phyloP scores from a whole-genome alignment of 2,888 invertebrate species.

The Folsomia candida region DNA sequence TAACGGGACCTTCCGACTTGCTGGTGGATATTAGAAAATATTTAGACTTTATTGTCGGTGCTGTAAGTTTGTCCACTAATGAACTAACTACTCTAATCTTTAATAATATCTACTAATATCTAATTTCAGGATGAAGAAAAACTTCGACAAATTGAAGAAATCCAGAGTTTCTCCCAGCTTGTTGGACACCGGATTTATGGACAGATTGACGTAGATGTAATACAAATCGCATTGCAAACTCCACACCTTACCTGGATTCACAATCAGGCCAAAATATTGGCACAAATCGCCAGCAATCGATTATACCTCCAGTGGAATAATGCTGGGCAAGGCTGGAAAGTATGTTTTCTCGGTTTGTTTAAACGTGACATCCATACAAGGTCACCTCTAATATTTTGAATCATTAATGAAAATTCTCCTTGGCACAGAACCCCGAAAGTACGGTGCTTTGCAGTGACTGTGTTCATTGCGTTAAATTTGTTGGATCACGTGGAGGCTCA shows the following conservation, averaged over 20 bases:
- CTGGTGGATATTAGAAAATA: conserved; percentile 67
- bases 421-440: conserved; percentile 44
- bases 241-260: conserved; percentile 62
- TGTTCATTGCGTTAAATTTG: conserved; percentile 55
- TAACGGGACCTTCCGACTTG: conserved; percentile 68
- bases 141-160: conserved; percentile 57
- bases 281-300: conserved; percentile 57
- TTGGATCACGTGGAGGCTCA: conserved; percentile 55
- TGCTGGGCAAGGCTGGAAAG: conserved; percentile 41
- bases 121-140: conserved; percentile 57
- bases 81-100: not conserved
- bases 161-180: conserved; percentile 63
- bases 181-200: conserved; percentile 64
- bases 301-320: conserved; percentile 64
- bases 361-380: no score
- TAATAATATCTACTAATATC: not conserved
- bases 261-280: conserved; percentile 60
- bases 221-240: conserved; percentile 69
- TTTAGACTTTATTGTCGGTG: conserved; percentile 60
- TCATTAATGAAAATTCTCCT: no score
- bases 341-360: no score
- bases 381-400: no score
- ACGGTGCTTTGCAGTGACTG: conserved; percentile 43
- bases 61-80: conserved; percentile 57
- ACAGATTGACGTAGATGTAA: conserved; percentile 64